Conservation (phyloP, 2,113 vertebrate genomes). For the Apteryx mantelli region DNA sequence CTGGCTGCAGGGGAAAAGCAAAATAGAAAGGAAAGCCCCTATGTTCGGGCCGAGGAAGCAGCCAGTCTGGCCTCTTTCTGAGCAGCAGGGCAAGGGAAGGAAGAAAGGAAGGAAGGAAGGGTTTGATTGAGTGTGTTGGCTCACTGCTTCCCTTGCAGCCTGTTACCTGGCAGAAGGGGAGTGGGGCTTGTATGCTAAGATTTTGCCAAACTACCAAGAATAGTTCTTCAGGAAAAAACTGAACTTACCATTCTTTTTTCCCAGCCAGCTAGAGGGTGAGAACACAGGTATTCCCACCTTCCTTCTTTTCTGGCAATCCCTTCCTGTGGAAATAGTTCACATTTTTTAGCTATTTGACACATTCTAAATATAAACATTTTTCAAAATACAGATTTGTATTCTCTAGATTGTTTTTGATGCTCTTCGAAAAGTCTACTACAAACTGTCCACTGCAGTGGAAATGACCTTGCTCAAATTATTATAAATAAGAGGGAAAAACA, state of each 20-base stretch:
- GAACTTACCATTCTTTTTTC: neutral
- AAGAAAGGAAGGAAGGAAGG: accelerated
- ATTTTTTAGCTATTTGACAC: neutral
- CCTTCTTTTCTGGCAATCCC: neutral
- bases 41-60: neutral
- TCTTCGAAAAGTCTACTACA: neutral
- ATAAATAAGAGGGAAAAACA: neutral
- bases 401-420: neutral
- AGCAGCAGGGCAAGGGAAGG: neutral
- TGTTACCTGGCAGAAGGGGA: neutral
- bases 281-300: neutral
- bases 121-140: neutral
- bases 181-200: neutral
- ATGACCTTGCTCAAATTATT: neutral
- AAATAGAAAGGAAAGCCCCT: neutral
- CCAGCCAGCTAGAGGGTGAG: neutral
- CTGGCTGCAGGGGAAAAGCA: neutral
- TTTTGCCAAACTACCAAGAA: neutral
- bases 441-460: neutral
- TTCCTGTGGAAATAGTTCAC: neutral
- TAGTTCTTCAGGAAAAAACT: neutral
- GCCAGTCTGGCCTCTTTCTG: neutral
- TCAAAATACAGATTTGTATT: neutral
- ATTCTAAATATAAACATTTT: neutral
- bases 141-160: neutral